Evolutionary conservation across 2,797 vertebrate species (phyloP).

Genomic region (Botia almorhae): DNA sequence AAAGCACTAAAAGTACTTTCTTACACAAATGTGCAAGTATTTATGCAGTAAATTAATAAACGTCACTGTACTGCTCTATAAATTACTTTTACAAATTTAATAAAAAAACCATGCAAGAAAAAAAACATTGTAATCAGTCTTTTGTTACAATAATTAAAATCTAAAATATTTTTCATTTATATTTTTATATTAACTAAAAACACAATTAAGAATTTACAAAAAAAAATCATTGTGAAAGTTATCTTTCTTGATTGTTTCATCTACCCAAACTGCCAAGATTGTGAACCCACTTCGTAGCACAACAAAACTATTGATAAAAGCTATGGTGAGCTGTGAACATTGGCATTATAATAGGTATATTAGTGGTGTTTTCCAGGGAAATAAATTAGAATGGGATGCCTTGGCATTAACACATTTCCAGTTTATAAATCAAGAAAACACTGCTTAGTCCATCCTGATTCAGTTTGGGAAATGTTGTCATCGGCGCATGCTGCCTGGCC

Average conservation of each 20-base stretch:
- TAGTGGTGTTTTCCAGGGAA: neutral
- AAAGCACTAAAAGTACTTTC: neutral
- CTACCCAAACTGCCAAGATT: neutral
- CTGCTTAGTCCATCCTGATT: slow-evolving; percentile 11
- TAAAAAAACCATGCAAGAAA: neutral
- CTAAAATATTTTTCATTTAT: too few species aligned
- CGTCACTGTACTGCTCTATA: neutral
- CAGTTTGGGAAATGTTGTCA: slow-evolving; percentile 57
- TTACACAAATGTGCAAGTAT: neutral
- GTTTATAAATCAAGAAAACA: slow-evolving; percentile 14
- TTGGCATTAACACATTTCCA: slow-evolving; percentile 4
- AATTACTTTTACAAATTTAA: neutral
- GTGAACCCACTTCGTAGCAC: neutral
- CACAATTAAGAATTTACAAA: neutral
- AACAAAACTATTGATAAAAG: neutral
- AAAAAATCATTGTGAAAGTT: neutral
- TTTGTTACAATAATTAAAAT: too few species aligned
- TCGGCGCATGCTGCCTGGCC: slow-evolving; percentile 68
- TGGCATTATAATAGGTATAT: neutral
- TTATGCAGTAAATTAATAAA: neutral
- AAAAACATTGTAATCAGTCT: neutral
- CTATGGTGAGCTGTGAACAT: neutral
- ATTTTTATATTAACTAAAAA: neutral
- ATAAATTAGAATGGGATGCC: neutral
- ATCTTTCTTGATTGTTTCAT: neutral